Percentiles rank a stretch among this genome's conserved stretches.
phyloP scores from a whole-genome alignment of 2,888 invertebrate genomes.

The Prosopocoilus inquinatus region DNA sequence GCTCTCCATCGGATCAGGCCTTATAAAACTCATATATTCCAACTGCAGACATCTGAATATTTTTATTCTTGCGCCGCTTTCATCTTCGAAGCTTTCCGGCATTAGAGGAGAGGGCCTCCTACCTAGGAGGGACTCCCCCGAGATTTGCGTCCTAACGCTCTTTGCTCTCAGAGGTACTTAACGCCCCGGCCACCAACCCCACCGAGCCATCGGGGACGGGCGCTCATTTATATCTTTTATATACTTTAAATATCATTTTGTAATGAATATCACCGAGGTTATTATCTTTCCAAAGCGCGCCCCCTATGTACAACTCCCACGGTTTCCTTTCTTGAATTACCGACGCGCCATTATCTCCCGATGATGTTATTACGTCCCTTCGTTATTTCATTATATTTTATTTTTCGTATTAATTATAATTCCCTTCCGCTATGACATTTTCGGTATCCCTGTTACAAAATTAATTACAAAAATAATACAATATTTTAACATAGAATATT shows the following conservation, averaged over 20 bases:
- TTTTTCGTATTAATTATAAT: too few species aligned
- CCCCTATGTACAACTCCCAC: background rate
- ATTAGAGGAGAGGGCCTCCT: constrained; percentile 6
- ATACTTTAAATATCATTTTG: constrained; percentile 6
- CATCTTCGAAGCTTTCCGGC: constrained; percentile 18
- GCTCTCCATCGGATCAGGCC: constrained; percentile 26
- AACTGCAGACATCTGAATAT: constrained; percentile 31
- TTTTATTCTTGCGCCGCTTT: constrained; percentile 25
- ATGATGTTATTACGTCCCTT: too few species aligned
- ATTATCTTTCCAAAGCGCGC: background rate
- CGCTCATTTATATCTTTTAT: constrained; percentile 12
- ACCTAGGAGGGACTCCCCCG: constrained; percentile 6
- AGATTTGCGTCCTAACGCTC: constrained; percentile 2
- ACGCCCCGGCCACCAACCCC: background rate
- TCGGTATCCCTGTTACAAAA: too few species aligned
- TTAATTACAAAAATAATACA: too few species aligned
- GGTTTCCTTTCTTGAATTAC: background rate
- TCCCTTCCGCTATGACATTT: too few species aligned
- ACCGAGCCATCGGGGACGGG: constrained; percentile 1
- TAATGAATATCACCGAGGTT: constrained; percentile 4
- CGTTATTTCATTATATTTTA: too few species aligned
- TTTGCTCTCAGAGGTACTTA: constrained; percentile 1
- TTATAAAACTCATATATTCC: constrained; percentile 31
- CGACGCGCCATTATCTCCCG: too few species aligned
- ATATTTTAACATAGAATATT: too few species aligned